Conservation (phyloP, 2,797 vertebrate species). For the Sebastes diaconus region DNA sequence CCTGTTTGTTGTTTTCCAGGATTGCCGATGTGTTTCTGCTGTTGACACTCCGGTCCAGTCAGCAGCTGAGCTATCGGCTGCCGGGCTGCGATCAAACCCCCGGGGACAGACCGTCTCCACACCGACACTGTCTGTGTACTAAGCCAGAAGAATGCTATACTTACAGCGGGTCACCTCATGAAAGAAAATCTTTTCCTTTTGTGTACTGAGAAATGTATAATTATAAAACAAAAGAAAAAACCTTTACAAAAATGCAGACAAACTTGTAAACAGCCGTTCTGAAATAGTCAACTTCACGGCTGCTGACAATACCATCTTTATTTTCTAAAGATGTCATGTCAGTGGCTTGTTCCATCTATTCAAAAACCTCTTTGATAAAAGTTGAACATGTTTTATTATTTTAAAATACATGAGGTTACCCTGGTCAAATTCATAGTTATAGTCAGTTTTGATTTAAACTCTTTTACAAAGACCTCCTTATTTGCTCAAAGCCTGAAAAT, state of each 20-base stretch:
- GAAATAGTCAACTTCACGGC: not conserved
- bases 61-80: constrained; percentile 15
- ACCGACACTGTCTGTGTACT: not conserved
- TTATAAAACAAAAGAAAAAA: not conserved
- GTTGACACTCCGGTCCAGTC: constrained; percentile 15
- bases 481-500: not conserved
- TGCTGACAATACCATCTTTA: not conserved
- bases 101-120: constrained; percentile 20
- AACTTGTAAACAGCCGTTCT: not conserved
- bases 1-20: constrained; percentile 12
- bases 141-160: constrained; percentile 28
- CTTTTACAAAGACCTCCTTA: not conserved
- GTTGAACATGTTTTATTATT: not conserved
- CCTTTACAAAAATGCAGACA: not conserved
- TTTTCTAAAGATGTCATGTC: not conserved
- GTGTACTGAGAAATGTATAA: not conserved
- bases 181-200: not conserved
- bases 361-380: not conserved
- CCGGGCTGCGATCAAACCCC: constrained; percentile 31
- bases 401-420: not conserved
- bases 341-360: not conserved
- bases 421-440: not conserved
- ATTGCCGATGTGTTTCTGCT: constrained; percentile 12
- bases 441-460: not conserved
- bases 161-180: constrained; percentile 15